Evolutionary conservation across 2,113 vertebrate genomes (phyloP), one percentile per base, ranked within the genome.

Genomic region (Galemys pyrenaicus): DNA sequence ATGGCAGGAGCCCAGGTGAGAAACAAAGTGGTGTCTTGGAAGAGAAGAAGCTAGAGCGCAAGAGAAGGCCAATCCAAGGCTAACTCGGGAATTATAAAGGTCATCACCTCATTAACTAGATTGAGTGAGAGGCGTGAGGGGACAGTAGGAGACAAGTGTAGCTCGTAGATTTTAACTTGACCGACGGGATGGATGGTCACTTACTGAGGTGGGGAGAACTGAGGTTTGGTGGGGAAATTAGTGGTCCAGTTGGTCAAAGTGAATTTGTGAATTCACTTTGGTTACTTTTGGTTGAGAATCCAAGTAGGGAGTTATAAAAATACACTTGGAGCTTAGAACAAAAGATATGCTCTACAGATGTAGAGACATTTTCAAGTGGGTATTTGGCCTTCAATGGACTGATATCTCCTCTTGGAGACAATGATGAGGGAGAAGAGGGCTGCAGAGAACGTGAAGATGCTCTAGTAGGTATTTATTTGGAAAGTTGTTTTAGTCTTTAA

Each of bases 401-500:
- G 85, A 49, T n/a, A 26, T 56, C 70, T n/a, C 28, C 22, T 51
- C 62, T 71, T 70, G 74, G 41, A 71, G 65, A 44, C 0, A 32
- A 10, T 20, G 7, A 12, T 15, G 26, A 37, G 24, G 24, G 12
- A 30, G 1, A 44, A 8, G 9, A 20, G 9, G 1, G 15, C 1
- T 5, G 41, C 2, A 4, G 12, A 75, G 9, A 32, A 11, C 87
- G 44, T 24, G 3, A 64, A 30, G 17, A 13, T 54, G 30, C 9
- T 30, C 9, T 49, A 16, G 37, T 44, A n/a, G 19, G 20, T 56
- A 39, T 78, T 73, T 12, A 70, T 56, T 88, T 84, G 13, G 67
- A 71, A 65, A 26, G 17, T 81, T 37, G 13, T 54, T 85, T 82
- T 30, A 67, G 16, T 65, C 37, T 65, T 89, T 92, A 80, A 79